Base-by-base conservation (phyloP, 2,888 invertebrate genomes). In the Mythimna loreyi region DNA sequence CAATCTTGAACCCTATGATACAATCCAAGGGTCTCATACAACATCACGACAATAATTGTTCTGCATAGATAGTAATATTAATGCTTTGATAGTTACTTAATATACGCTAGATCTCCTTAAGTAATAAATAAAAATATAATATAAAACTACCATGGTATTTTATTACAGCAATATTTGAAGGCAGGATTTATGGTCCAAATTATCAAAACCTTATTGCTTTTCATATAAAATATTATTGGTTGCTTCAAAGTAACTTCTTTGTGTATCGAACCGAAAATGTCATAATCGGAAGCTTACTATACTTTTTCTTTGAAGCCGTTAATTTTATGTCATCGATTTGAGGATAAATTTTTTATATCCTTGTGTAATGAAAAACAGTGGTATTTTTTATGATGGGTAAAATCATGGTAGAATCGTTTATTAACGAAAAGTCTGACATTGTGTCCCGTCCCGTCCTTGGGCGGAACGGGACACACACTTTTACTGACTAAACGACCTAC, bases 281-380 rank as follows among this genome's bases (percentile, higher is more conserved):
- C 9, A 50, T 69, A 16, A 68, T 68, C 40, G 9, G 30, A 19
- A 33, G 58, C 40, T 43, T 56, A 55, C n/a, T 13, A 49, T 23
- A 55, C 16, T 13, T 57, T 69, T 69, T 57, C 69, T 30, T n/a
- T 16, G 69, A 57, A 69, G 3, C 21, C 49, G 30, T 50, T 69
- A 56, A 68, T 40, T 0, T 53, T 33, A 47, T 67, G 21, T n/a
- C 2, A 45, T 67, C 53, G 19, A 67, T 53, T 19, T 36, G 53
- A 55, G 68, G 28, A 53, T 67, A 67, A 36, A 50, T 64, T 0
- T 65, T 40, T 36, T 3, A 13, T 11, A 36, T 36, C 36, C 11
- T 3, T 36, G 2, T 13, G 36, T 36, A 4, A 36, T 13, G 13
- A 36, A 36, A 36, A 33, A 3, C 3, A 36, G 11, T 36, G 36